These are phyloP conservation scores for Ochropacha duplaris DNA, from an alignment of 2,888 invertebrate species.

Conservation along the genomic window DNA sequence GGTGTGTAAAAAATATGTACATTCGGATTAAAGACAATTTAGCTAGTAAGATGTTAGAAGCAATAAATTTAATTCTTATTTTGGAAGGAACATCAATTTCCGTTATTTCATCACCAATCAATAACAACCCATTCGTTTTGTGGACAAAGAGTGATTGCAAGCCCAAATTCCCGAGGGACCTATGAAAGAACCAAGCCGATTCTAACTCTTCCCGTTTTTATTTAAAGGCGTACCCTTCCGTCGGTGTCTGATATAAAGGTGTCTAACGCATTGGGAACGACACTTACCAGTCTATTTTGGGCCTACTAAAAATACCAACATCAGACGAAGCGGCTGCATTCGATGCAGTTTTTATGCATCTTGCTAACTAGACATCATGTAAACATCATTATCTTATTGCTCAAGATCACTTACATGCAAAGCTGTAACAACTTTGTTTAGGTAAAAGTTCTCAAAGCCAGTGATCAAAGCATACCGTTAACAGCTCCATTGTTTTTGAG, in stretches of 20 bases:
- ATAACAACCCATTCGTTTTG: not conserved
- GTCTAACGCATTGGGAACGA: constrained; percentile 52
- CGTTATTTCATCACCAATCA: not conserved
- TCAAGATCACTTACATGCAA: not conserved
- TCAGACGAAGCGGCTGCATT: constrained; percentile 35
- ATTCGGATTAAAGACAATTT: not conserved
- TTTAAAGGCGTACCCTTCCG: constrained; percentile 32
- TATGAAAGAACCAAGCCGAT: not conserved
- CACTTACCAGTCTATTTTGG: constrained; percentile 63
- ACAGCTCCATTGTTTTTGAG: not conserved
- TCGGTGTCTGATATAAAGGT: constrained; percentile 37
- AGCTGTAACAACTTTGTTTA: not conserved
- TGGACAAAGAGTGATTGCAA: not conserved
- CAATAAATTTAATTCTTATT: not conserved
- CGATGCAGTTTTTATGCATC: constrained; percentile 73
- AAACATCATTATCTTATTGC: not conserved
- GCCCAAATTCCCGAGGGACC: not conserved
- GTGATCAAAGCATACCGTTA: not conserved
- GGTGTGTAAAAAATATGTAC: too few relatives aligned
- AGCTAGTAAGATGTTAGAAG: not conserved
- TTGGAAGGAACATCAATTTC: not conserved
- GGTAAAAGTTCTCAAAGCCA: not conserved
- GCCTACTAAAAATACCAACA: constrained; percentile 65
- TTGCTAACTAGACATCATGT: constrained; percentile 39
- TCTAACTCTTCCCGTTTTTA: constrained; percentile 19